Evolutionary conservation across 2,797 vertebrate species (phyloP), one percentile per base, ranked within the genome.

Genomic region (Crax fasciolata): DNA sequence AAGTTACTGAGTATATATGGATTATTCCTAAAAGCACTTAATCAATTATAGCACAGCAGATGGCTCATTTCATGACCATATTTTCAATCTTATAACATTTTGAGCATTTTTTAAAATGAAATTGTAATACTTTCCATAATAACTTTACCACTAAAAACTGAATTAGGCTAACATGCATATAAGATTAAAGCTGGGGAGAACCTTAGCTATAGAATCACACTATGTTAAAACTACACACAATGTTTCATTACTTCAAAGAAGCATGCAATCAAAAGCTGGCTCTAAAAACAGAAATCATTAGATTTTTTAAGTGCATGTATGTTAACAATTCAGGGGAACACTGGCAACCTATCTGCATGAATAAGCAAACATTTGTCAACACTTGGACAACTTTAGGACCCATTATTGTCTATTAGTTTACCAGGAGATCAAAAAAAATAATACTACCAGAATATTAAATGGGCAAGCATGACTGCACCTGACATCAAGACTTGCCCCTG

Each of bases 291-390:
- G 32, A 87, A 65, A 74, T 41, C 0, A 46, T 32, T 13, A 49
- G 16, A 71, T 80, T 82, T 92, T 61, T 49, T 75, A 87, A 13
- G 65, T 18, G 85, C 84, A 46, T 89, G 77, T n/a, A 13, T 6
- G 10, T 63, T 74, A 89, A 82, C 18, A 73, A 79, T 77, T 68
- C 35, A 72, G 44, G 24, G 21, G 35, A 96, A 85, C 46, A 77
- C 35, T 1, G 58, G 65, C 95, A 94, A 83, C 1, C 59, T 41
- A 43, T 13, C 30, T 75, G 44, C 35, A 13, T 11, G 49, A 94
- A 66, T 63, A 89, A 90, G 55, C 30, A 88, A 88, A 58, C 48
- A 58, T 85, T 39, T 72, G 57, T 65, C 70, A 87, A 83, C 28
- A 92, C 20, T 25, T 0, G 0, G 61, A 38, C 48, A 68, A 46